Conservation (phyloP, 2,797 vertebrate species). For the Philypnodon macrostomus region DNA sequence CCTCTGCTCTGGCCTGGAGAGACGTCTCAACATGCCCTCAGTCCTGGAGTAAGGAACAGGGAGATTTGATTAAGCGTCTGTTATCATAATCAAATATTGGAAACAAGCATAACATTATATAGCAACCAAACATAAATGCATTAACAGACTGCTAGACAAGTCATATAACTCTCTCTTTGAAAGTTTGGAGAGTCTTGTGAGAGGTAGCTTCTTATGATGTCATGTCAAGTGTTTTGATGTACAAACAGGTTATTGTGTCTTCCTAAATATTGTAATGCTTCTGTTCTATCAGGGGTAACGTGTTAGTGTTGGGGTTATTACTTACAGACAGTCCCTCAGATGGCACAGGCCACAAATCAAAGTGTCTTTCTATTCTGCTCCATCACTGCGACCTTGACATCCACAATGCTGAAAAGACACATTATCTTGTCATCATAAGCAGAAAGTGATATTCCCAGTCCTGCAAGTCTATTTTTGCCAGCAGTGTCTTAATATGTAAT, state of each 20-base stretch:
- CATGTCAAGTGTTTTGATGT: too few species aligned
- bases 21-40: conserved; percentile 89
- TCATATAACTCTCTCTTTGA: too few species aligned
- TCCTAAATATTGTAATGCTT: background rate
- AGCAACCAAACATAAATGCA: too few species aligned
- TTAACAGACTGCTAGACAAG: too few species aligned
- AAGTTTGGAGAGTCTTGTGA: too few species aligned
- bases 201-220: too few species aligned
- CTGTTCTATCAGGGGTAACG: background rate
- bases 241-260: background rate
- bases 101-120: too few species aligned
- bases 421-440: conserved; percentile 63
- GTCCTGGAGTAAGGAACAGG: conserved; percentile 46
- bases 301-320: conserved; percentile 25
- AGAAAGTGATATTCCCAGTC: conserved; percentile 52
- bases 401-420: conserved; percentile 70
- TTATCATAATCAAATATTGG: background rate
- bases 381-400: conserved; percentile 75
- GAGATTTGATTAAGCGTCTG: background rate
- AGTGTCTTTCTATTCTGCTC: conserved; percentile 68
- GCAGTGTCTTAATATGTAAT: conserved; percentile 27
- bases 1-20: conserved; percentile 78
- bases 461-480: conserved; percentile 37
- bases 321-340: conserved; percentile 66
- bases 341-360: conserved; percentile 46